Evolutionary conservation across 2,113 vertebrate genomes (phyloP).

Genomic region (Anarhynchus alexandrinus): DNA sequence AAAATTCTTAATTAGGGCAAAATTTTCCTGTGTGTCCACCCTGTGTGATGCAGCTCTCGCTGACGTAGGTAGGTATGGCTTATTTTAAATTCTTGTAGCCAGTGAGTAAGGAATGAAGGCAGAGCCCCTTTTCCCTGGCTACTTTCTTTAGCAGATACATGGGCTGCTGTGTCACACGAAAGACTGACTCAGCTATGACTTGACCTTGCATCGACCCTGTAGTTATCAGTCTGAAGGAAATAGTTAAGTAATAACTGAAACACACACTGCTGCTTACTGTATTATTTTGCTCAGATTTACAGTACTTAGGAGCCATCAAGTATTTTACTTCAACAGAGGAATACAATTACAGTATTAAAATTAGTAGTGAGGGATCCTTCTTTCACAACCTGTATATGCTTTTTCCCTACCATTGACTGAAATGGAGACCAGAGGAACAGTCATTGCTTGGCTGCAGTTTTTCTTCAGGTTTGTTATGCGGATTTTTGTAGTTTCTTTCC

Average conservation of each 20-base stretch:
- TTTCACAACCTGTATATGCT: not conserved
- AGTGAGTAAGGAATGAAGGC: not conserved
- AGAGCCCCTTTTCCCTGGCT: not conserved
- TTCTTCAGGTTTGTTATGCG: not conserved
- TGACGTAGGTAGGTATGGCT: not conserved
- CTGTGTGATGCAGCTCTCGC: not conserved
- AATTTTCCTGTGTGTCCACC: not conserved
- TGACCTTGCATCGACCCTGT: conserved; percentile 57
- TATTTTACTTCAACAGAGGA: not conserved
- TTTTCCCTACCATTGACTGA: not conserved
- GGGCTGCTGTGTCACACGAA: conserved; percentile 21
- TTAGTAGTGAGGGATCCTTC: not conserved
- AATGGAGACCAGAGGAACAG: not conserved
- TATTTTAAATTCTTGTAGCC: conserved; percentile 18
- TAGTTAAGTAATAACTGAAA: conserved; percentile 37
- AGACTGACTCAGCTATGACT: conserved; percentile 50
- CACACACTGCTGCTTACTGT: conserved; percentile 25
- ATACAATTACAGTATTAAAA: not conserved
- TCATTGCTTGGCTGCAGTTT: not conserved
- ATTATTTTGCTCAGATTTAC: conserved; percentile 35
- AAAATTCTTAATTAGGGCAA: conserved; percentile 37
- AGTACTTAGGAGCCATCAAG: not conserved
- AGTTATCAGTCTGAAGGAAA: conserved; percentile 54
- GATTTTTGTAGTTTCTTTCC: not conserved
- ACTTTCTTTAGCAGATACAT: conserved; percentile 3